phyloP scores from a whole-genome alignment of 1,140 invertebrate genomes.

The Dreissena rostriformis region DNA sequence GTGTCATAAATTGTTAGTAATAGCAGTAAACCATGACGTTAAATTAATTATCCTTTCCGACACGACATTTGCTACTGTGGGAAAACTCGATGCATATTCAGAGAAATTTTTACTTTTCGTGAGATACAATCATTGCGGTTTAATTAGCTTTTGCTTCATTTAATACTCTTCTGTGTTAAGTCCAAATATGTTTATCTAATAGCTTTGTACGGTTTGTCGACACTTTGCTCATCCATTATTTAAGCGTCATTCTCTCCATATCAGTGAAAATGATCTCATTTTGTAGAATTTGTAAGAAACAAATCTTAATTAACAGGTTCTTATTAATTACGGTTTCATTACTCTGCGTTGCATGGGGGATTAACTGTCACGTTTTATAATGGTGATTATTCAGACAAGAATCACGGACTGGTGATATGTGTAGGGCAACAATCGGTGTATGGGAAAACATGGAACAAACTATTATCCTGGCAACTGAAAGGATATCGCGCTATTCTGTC shows the following conservation, averaged over 20 bases:
- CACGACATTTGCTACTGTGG: background rate
- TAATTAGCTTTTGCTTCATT: background rate
- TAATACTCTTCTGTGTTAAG: background rate
- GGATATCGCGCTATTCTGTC: too few relatives aligned
- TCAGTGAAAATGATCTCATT: conserved; percentile 49
- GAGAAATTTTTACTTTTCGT: too few relatives aligned
- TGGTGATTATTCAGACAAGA: conserved; percentile 3
- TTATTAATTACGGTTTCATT: conserved; percentile 47
- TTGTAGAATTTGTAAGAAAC: conserved; percentile 51
- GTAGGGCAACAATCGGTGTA: background rate
- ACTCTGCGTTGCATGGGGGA: conserved; percentile 11
- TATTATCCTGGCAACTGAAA: too few relatives aligned
- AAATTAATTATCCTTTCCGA: background rate
- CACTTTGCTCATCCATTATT: conserved; percentile 50
- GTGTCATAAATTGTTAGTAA: background rate
- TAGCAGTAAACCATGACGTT: background rate
- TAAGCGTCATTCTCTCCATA: conserved; percentile 37
- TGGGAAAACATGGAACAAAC: too few relatives aligned
- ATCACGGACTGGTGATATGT: background rate
- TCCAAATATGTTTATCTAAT: conserved; percentile 53
- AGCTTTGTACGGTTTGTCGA: conserved; percentile 47
- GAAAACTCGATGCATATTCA: too few relatives aligned
- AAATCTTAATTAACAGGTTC: conserved; percentile 52
- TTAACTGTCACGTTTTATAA: conserved; percentile 49
- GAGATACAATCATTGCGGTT: background rate